Evolutionary conservation across 2,113 vertebrate genomes (phyloP).

Genomic region (Percina caprodes): DNA sequence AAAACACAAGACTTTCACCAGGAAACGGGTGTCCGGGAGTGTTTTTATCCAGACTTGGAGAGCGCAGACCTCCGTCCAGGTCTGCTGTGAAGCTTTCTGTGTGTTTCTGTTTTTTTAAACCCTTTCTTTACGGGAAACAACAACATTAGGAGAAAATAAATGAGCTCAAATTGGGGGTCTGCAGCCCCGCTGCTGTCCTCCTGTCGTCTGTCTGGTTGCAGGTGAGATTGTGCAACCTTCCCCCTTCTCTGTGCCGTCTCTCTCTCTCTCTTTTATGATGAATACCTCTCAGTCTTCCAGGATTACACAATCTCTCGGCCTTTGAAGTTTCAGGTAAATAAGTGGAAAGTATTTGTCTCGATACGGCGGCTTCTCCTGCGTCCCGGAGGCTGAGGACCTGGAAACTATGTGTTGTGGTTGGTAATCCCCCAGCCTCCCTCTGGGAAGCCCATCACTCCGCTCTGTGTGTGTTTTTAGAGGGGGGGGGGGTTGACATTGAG

Average conservation of each 20-base stretch:
- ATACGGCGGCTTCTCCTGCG: conserved; percentile 47
- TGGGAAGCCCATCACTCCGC: conserved; percentile 54
- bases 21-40: too few species aligned
- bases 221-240: conserved; percentile 30
- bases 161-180: too few species aligned
- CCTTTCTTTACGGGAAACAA: too few species aligned
- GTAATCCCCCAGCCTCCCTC: conserved; percentile 67
- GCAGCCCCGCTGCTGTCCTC: neutral
- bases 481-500: conserved; percentile 17
- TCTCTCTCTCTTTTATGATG: neutral
- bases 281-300: conserved; percentile 57
- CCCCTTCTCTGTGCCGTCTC: neutral
- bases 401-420: conserved; percentile 78
- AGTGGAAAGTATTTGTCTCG: conserved; percentile 81
- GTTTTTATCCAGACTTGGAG: too few species aligned
- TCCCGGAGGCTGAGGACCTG: conserved; percentile 55
- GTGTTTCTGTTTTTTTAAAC: too few species aligned
- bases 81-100: too few species aligned
- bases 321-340: conserved; percentile 82
- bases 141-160: neutral
- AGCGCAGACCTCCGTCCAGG: too few species aligned
- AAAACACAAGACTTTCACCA: too few species aligned
- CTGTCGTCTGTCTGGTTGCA: neutral
- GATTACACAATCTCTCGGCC: conserved; percentile 51
- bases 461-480: conserved; percentile 4